Percentiles rank a stretch among this genome's conserved stretches.
Evolutionary conservation across 2,113 vertebrate genomes (phyloP).

Genomic region (Grus americana): DNA sequence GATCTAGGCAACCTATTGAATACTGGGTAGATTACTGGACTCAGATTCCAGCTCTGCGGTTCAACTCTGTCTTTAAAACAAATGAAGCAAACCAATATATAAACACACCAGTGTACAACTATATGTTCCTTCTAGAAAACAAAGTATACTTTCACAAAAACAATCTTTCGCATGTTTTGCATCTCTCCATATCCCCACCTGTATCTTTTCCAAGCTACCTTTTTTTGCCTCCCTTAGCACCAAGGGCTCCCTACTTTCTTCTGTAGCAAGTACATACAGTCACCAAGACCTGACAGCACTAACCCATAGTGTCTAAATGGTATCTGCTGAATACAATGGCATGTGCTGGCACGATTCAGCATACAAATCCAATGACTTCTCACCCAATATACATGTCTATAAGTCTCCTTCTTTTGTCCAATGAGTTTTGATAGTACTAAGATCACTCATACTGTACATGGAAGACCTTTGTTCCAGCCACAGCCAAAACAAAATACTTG

Average conservation of each 20-base stretch:
- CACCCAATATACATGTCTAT: not conserved
- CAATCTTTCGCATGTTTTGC: not conserved
- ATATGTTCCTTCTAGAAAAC: not conserved
- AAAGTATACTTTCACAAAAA: not conserved
- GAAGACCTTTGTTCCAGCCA: not conserved
- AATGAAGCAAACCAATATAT: not conserved
- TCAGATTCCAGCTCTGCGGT: not conserved
- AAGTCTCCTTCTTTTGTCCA: not conserved
- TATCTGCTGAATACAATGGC: not conserved
- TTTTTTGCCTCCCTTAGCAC: not conserved
- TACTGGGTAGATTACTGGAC: not conserved
- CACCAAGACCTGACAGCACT: not conserved
- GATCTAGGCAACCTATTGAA: not conserved
- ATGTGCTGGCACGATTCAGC: not conserved
- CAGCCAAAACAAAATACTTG: not conserved
- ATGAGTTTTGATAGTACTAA: not conserved
- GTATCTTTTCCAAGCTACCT: not conserved
- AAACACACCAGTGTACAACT: not conserved
- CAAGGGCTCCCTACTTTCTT: not conserved
- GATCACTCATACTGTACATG: not conserved
- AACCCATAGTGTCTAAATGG: fast-evolving
- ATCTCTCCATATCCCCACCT: not conserved
- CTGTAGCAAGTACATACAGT: not conserved
- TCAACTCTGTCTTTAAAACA: not conserved
- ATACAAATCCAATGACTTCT: not conserved